Evolutionary conservation across 2,113 vertebrate species (phyloP).

Genomic region (Atrichornis clamosus): DNA sequence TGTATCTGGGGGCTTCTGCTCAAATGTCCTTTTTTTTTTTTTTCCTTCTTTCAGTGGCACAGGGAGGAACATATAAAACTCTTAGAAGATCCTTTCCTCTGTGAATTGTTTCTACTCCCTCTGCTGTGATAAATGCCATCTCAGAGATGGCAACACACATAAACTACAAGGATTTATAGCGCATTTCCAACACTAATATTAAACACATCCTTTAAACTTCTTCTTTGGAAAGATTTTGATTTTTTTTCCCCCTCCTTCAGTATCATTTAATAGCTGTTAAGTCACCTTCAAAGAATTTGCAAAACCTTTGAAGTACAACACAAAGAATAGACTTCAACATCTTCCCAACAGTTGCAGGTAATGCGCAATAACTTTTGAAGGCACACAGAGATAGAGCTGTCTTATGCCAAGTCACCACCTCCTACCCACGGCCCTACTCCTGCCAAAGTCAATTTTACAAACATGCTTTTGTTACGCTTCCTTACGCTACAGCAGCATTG

Average conservation of each 20-base stretch:
- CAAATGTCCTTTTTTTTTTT: background rate
- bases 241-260: background rate
- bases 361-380: background rate
- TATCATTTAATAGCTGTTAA: slow-evolving; percentile 47
- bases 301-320: slow-evolving; percentile 43
- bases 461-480: background rate
- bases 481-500: background rate
- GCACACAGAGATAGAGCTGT: background rate
- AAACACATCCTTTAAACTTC: slow-evolving; percentile 46
- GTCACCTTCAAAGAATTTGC: slow-evolving; percentile 54
- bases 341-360: slow-evolving; percentile 22
- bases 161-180: background rate
- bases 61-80: background rate
- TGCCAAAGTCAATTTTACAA: background rate
- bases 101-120: background rate
- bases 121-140: slow-evolving; percentile 2
- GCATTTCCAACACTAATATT: slow-evolving; percentile 41
- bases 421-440: background rate
- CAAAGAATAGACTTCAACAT: background rate
- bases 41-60: background rate
- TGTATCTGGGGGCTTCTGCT: background rate
- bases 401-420: background rate
- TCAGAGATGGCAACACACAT: background rate
- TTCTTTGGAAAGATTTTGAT: slow-evolving; percentile 2
- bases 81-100: background rate